These are phyloP conservation scores for Phoxinus phoxinus DNA, from an alignment of 2,113 vertebrate species.

Conservation along the genomic window DNA sequence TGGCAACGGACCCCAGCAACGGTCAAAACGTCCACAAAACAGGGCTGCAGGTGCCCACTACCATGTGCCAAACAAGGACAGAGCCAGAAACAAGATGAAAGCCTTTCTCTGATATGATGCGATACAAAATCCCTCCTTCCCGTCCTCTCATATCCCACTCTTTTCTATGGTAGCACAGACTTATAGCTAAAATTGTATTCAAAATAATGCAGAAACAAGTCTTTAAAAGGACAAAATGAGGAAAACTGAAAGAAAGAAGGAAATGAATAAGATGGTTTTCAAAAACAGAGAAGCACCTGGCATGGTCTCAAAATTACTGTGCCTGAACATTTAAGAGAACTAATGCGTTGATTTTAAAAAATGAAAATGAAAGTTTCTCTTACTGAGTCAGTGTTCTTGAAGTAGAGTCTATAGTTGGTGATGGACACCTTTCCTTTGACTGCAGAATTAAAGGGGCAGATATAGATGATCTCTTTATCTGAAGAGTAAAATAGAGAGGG, in stretches of 20 bases:
- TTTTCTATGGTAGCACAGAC: conserved; percentile 4
- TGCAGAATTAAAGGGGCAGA: conserved; percentile 79
- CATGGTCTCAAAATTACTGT: conserved; percentile 24
- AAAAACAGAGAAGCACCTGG: conserved; percentile 17
- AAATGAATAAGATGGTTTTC: not conserved
- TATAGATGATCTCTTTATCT: conserved; percentile 83
- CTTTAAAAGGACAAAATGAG: not conserved
- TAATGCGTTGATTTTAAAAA: not conserved
- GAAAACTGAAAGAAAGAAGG: not conserved
- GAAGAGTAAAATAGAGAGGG: conserved; percentile 11
- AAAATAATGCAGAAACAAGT: not conserved
- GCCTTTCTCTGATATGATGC: conserved; percentile 20
- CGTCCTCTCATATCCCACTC: not conserved
- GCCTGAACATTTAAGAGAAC: not conserved
- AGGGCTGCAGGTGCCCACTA: conserved; percentile 38
- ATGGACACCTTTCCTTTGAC: conserved; percentile 82
- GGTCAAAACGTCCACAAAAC: conserved; percentile 21
- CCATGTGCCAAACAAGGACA: conserved; percentile 40
- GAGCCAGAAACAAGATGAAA: conserved; percentile 47
- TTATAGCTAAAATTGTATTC: not conserved
- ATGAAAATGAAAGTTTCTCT: conserved; percentile 51
- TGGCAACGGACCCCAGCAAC: conserved; percentile 10
- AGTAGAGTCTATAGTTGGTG: conserved; percentile 83
- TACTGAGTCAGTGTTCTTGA: conserved; percentile 78
- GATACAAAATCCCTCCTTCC: not conserved